Evolutionary conservation across 2,797 vertebrate species (phyloP).

Genomic region (Notolepis coatsorum): DNA sequence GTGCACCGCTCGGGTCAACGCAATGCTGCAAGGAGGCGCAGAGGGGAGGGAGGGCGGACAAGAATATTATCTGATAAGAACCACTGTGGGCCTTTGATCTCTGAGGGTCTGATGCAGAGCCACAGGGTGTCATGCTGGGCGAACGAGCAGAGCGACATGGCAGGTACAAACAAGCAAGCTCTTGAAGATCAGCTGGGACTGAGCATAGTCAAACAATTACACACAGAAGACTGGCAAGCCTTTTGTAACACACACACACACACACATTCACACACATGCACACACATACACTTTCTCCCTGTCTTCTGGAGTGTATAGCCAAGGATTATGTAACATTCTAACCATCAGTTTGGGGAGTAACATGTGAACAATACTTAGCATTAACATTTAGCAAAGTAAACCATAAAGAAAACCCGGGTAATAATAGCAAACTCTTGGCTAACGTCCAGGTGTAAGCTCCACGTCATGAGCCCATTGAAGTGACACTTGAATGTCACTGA

Average conservation of each 20-base stretch:
- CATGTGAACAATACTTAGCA: background rate
- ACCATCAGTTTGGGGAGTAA: background rate
- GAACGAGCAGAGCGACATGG: slow-evolving; percentile 78
- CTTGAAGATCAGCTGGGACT: slow-evolving; percentile 71
- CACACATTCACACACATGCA: background rate
- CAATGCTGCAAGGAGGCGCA: slow-evolving; percentile 70
- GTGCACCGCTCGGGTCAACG: slow-evolving; percentile 72
- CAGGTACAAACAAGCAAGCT: slow-evolving; percentile 85
- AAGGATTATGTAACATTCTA: slow-evolving; percentile 15
- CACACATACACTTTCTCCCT: slow-evolving; percentile 2
- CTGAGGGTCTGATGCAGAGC: slow-evolving; percentile 74
- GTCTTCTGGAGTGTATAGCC: slow-evolving; percentile 1
- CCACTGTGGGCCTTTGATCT: slow-evolving; percentile 83
- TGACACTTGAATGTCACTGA: slow-evolving; percentile 54
- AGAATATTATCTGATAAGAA: slow-evolving; percentile 84
- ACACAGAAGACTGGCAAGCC: slow-evolving; percentile 51
- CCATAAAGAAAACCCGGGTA: background rate
- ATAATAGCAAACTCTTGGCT: slow-evolving; percentile 12
- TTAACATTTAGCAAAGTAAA: background rate
- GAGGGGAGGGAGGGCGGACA: slow-evolving; percentile 69
- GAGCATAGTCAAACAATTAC: slow-evolving; percentile 61
- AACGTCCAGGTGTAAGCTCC: slow-evolving; percentile 6
- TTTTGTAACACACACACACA: slow-evolving; percentile 24
- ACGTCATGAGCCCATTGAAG: slow-evolving; percentile 17
- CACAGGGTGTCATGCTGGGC: slow-evolving; percentile 83